Conservation (phyloP, 2,797 vertebrate species). For the Paratrypauchen microcephalus region DNA sequence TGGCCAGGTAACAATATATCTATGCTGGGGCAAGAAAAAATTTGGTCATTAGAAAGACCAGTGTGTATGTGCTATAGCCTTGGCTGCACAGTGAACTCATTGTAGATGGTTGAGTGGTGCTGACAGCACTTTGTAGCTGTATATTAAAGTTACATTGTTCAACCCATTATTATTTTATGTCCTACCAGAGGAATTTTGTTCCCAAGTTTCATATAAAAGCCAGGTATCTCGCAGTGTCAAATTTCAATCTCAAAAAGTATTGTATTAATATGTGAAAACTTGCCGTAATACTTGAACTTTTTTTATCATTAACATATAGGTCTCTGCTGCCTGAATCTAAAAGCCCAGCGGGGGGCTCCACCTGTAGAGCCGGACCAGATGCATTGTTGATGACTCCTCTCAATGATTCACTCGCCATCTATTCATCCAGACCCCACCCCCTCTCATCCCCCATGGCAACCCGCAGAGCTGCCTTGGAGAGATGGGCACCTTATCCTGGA, state of each 20-base stretch:
- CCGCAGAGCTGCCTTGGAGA: constrained; percentile 16
- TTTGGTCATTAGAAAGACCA: too few species aligned
- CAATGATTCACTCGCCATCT: constrained; percentile 21
- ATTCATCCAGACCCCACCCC: constrained; percentile 7
- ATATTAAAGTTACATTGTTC: neutral
- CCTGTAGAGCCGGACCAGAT: constrained; percentile 6
- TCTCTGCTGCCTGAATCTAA: neutral
- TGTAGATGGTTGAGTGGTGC: neutral
- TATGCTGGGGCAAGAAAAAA: too few species aligned
- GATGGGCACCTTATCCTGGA: constrained; percentile 28
- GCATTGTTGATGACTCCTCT: constrained; percentile 15
- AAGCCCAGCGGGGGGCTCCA: constrained; percentile 4
- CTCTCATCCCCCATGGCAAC: constrained; percentile 15
- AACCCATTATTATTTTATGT: neutral
- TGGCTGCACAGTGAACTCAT: neutral
- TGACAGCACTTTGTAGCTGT: neutral
- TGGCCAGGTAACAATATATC: too few species aligned
- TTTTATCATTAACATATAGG: neutral
- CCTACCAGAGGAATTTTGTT: neutral
- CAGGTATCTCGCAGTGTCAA: neutral
- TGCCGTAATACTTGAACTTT: neutral
- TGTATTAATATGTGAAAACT: constrained; percentile 4
- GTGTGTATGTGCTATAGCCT: too few species aligned
- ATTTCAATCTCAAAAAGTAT: constrained; percentile 6
- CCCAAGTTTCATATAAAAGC: constrained; percentile 3